phyloP scores from a whole-genome alignment of 1,140 invertebrate species.

The Centruroides sculpturatus region DNA sequence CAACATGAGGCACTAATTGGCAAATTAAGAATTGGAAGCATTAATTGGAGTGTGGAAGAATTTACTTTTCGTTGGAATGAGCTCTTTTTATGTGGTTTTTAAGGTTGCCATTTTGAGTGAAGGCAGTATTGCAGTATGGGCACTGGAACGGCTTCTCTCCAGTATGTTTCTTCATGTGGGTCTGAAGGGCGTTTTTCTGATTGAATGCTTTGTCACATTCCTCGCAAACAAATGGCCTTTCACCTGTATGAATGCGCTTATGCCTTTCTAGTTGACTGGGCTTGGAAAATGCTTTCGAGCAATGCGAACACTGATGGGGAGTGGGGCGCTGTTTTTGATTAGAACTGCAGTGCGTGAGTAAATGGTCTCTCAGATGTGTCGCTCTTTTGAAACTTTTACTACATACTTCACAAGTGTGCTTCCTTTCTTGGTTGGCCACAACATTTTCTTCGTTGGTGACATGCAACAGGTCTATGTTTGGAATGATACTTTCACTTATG shows the following conservation, averaged over 20 bases:
- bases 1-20: too few species aligned
- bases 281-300: slow-evolving; percentile 34
- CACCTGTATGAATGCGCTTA: slow-evolving; percentile 28
- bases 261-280: slow-evolving; percentile 29
- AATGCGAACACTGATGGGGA: slow-evolving; percentile 39
- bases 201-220: slow-evolving; percentile 33
- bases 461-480: too few species aligned
- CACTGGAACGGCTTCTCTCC: slow-evolving; percentile 65
- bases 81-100: slow-evolving; percentile 73
- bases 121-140: slow-evolving; percentile 50
- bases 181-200: slow-evolving; percentile 30
- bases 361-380: slow-evolving; percentile 32
- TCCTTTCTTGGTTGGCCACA: slow-evolving; percentile 25
- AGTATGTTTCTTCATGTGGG: slow-evolving; percentile 45
- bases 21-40: too few species aligned
- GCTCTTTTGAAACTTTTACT: slow-evolving; percentile 27
- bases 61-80: background rate
- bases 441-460: slow-evolving; percentile 5
- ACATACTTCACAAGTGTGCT: slow-evolving; percentile 31
- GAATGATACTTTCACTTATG: too few species aligned
- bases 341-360: slow-evolving; percentile 30
- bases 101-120: slow-evolving; percentile 68
- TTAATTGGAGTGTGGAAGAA: too few species aligned
- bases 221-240: slow-evolving; percentile 36
- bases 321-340: background rate